These are phyloP conservation scores for Sakesphorus luctuosus DNA, from an alignment of 2,113 vertebrate genomes.

Conservation along the genomic window DNA sequence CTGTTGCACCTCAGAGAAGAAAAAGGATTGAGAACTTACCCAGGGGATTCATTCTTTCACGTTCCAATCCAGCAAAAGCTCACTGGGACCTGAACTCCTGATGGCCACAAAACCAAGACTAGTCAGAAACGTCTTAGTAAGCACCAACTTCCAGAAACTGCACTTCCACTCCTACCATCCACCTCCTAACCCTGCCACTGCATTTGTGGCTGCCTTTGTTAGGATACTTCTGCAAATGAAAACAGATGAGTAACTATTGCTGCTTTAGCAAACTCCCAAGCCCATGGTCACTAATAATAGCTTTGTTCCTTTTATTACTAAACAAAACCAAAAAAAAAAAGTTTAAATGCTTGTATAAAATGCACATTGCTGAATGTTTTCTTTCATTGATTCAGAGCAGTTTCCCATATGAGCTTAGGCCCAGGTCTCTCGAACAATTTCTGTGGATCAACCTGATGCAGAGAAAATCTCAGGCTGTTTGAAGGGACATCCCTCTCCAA, in stretches of 20 bases:
- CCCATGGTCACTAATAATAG: slow-evolving; percentile 64
- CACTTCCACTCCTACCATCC: slow-evolving; percentile 67
- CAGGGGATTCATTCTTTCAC: slow-evolving; percentile 60
- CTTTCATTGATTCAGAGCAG: background rate
- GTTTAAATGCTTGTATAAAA: slow-evolving; percentile 46
- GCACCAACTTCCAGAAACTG: slow-evolving; percentile 45
- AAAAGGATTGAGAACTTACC: slow-evolving; percentile 73
- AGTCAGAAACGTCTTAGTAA: slow-evolving; percentile 47
- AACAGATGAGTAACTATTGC: slow-evolving; percentile 78
- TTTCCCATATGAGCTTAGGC: background rate
- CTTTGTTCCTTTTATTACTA: slow-evolving; percentile 67
- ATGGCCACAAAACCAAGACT: slow-evolving; percentile 42
- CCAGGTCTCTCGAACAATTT: background rate
- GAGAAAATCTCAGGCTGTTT: background rate
- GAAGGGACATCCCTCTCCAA: background rate
- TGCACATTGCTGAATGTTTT: slow-evolving; percentile 34
- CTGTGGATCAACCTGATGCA: background rate
- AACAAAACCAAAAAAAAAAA: slow-evolving; percentile 38
- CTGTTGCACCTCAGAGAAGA: background rate
- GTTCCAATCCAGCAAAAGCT: slow-evolving; percentile 32
- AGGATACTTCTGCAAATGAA: slow-evolving; percentile 82
- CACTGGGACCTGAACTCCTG: background rate
- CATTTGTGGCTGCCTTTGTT: slow-evolving; percentile 66
- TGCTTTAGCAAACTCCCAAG: slow-evolving; percentile 69
- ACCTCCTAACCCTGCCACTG: slow-evolving; percentile 67